Conservation (phyloP, 2,888 invertebrate genomes). For the Unio delphinus region DNA sequence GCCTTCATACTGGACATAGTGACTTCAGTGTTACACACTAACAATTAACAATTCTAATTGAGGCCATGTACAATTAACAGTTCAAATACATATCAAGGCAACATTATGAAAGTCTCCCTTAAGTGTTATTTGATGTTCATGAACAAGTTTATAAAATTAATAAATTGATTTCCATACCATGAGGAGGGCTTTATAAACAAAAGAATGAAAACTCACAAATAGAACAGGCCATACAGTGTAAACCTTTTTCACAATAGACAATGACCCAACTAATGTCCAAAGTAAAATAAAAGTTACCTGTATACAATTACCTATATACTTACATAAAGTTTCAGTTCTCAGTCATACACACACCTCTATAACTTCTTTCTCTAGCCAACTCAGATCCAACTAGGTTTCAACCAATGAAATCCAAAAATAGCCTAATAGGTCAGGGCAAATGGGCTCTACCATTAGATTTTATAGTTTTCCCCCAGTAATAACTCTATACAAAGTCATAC, state of each 20-base stretch:
- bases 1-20: too few relatives aligned
- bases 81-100: too few relatives aligned
- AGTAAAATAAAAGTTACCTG: conserved; percentile 9
- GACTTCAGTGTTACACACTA: too few relatives aligned
- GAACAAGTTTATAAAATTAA: too few relatives aligned
- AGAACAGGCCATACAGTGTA: background rate
- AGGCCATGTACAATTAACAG: too few relatives aligned
- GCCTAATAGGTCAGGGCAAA: conserved; percentile 6
- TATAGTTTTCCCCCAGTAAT: conserved; percentile 1
- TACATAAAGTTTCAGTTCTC: conserved; percentile 17
- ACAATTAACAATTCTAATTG: too few relatives aligned
- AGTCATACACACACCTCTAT: conserved; percentile 31
- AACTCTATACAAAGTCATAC: background rate
- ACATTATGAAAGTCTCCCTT: too few relatives aligned
- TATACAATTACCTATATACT: conserved; percentile 8
- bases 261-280: conserved; percentile 3
- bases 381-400: conserved; percentile 35
- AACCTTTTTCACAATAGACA: background rate
- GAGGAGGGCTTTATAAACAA: background rate
- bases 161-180: too few relatives aligned
- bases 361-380: conserved; percentile 31
- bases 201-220: background rate
- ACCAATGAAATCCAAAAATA: conserved; percentile 35
- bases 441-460: conserved; percentile 13
- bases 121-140: too few relatives aligned